phyloP scores from a whole-genome alignment of 1,140 invertebrate species.

The Drosophila orosa region DNA sequence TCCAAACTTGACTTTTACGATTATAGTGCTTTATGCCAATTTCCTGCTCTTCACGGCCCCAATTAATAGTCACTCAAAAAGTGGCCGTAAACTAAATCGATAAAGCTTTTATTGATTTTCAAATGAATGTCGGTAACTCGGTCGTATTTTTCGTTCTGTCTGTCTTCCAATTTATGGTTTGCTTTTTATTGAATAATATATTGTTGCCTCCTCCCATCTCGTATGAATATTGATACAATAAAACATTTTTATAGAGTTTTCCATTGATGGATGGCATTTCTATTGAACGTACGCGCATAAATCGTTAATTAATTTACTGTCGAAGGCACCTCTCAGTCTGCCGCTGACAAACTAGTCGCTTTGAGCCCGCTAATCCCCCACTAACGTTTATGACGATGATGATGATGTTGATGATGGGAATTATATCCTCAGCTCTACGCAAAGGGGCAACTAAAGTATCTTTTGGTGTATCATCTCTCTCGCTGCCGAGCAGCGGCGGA shows the following conservation, averaged over 20 bases:
- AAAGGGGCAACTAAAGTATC: constrained; percentile 45
- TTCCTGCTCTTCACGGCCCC: constrained; percentile 11
- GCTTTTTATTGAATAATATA: constrained; percentile 20
- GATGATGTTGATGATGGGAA: constrained; percentile 9
- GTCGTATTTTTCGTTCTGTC: neutral
- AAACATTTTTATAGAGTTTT: constrained; percentile 8
- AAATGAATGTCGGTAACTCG: constrained; percentile 17
- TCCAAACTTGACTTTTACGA: constrained; percentile 20
- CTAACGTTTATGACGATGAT: constrained; percentile 26
- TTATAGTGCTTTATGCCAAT: constrained; percentile 16
- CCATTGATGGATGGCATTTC: neutral
- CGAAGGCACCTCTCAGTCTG: neutral
- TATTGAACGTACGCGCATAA: neutral
- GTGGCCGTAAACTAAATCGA: constrained; percentile 19
- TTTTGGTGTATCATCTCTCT: constrained; percentile 32
- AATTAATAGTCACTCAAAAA: constrained; percentile 29
- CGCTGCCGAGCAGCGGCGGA: neutral
- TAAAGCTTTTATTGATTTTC: constrained; percentile 38
- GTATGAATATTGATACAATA: constrained; percentile 2
- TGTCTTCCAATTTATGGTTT: constrained; percentile 15
- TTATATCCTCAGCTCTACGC: neutral
- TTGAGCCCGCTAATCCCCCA: neutral
- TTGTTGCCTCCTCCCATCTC: neutral
- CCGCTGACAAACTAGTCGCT: neutral
- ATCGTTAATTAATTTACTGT: constrained; percentile 20